Evolutionary conservation across 2,797 vertebrate genomes (phyloP), one percentile per base, ranked within the genome.

Genomic region (Typhlichthys subterraneus): DNA sequence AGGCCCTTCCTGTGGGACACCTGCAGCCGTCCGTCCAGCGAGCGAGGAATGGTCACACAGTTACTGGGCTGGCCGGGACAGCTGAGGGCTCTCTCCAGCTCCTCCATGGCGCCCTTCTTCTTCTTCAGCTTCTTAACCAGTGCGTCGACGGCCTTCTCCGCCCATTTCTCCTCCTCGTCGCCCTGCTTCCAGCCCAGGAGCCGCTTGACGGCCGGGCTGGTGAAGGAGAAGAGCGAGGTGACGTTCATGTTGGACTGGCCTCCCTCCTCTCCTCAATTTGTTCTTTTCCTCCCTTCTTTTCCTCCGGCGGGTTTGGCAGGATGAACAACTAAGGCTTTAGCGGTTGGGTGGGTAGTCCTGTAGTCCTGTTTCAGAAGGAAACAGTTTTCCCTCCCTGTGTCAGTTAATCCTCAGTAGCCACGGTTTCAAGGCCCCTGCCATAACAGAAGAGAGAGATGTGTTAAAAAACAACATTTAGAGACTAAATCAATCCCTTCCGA

Each of bases 111-210:
- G 38, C 96, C 96, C 78, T 96, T 97, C 72, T 97, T 97, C 86
- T 97, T 97, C 89, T 97, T 97, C 69, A 97, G 89, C 76, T 97
- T 97, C 87, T 97, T 97, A 63, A 97, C 96, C 78, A 97, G 81
- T 0, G 95, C 95, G 4, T 97, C 97, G 54, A 99, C 97, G 0
- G 97, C 97, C 76, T 99, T 99, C 80, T 99, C 97, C 0, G 97
- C 97, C 97, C 97, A 99, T 70, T 99, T 99, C 85, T 99, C 97
- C 83, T 99, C 96, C 88, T 99, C 97, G 0, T 99, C 97, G 0
- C 97, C 97, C 85, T 99, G 96, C 74, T 99, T 99, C 97, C 97
- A 99, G 17, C 96, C 96, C 74, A 99, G 88, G 63, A 99, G 93
- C 57, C 96, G 93, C 77, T 97, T 99, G 79, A 99, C 97, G 0